Percentiles rank a stretch among this genome's conserved stretches.
These are phyloP conservation scores for Triplophysa rosa DNA, from an alignment of 2,113 vertebrate species.

Conservation along the genomic window DNA sequence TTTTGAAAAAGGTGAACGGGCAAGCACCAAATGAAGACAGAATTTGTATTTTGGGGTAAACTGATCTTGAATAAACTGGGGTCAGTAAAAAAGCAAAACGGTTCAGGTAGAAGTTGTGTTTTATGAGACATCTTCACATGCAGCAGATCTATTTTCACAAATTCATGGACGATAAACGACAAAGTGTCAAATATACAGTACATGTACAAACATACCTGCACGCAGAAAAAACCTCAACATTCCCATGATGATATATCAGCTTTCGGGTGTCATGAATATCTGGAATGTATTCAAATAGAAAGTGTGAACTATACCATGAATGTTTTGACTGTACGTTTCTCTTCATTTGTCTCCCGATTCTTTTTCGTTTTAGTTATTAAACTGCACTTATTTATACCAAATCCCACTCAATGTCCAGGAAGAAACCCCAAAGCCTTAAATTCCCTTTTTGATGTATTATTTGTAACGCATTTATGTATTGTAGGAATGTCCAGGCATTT, in stretches of 20 bases:
- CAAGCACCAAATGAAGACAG: too few species aligned
- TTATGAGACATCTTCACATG: conserved; percentile 39
- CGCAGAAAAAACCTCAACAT: conserved; percentile 5
- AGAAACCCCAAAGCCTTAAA: conserved; percentile 7
- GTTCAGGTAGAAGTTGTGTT: conserved; percentile 34
- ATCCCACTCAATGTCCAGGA: background rate
- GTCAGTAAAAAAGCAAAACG: conserved; percentile 19
- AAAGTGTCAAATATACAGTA: conserved; percentile 38
- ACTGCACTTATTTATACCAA: background rate
- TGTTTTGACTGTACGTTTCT: background rate
- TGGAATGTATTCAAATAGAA: background rate
- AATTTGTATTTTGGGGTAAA: background rate
- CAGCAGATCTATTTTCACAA: conserved; percentile 51
- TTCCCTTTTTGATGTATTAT: background rate
- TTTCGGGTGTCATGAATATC: background rate
- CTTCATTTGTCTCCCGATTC: background rate
- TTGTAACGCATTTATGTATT: background rate
- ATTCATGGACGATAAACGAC: conserved; percentile 23
- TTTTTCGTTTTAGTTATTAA: background rate
- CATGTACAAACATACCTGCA: conserved; percentile 20
- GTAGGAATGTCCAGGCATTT: background rate
- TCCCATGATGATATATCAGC: background rate
- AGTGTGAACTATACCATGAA: background rate
- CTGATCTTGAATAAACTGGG: background rate
- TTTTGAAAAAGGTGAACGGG: too few species aligned